Evolutionary conservation across 2,113 vertebrate species (phyloP).

Genomic region (Triplophysa tibetana): DNA sequence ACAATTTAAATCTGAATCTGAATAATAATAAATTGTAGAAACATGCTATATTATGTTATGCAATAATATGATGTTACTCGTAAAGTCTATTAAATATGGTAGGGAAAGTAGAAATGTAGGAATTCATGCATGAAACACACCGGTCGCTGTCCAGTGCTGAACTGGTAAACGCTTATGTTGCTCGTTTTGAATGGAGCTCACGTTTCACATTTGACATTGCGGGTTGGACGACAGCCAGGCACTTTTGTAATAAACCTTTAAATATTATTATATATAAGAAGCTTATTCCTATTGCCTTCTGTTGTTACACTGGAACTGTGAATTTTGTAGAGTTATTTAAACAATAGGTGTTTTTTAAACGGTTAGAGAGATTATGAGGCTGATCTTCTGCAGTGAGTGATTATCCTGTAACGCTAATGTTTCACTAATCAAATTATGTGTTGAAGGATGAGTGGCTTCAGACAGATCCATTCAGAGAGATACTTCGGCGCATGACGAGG

Average conservation of each 20-base stretch:
- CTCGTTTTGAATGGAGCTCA: conserved; percentile 53
- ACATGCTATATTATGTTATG: no score
- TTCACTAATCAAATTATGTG: conserved; percentile 33
- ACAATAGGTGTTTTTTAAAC: neutral
- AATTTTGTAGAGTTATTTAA: neutral
- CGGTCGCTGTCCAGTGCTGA: conserved; percentile 50
- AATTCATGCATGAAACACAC: neutral
- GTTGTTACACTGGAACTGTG: neutral
- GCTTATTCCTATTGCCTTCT: neutral
- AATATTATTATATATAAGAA: neutral
- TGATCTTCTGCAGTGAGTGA: neutral
- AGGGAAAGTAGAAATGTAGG: no score
- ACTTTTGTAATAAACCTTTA: neutral
- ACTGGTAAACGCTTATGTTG: neutral
- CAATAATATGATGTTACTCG: neutral
- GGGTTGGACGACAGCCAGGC: conserved; percentile 64
- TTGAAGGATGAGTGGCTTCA: conserved; percentile 72
- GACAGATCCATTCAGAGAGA: conserved; percentile 79
- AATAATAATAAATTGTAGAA: neutral
- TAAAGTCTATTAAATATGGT: neutral
- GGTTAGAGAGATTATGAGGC: neutral
- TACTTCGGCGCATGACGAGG: conserved; percentile 88
- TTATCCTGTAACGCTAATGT: neutral
- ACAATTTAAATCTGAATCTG: no score
- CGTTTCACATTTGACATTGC: conserved; percentile 70